phyloP scores from a whole-genome alignment of 2,113 vertebrate species.

The Tetrax tetrax region DNA sequence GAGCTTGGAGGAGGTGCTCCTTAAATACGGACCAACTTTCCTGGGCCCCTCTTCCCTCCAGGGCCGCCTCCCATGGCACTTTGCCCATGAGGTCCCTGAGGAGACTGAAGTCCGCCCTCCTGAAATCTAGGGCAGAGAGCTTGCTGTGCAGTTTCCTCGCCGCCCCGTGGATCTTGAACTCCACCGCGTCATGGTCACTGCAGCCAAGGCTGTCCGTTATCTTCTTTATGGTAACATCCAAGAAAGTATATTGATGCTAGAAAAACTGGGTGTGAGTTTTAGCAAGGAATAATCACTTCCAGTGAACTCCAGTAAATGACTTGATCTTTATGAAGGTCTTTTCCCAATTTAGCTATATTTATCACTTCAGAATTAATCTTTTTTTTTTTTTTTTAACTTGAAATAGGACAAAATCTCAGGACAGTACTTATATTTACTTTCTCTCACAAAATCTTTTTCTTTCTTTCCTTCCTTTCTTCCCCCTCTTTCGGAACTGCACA shows the following conservation, averaged over 20 bases:
- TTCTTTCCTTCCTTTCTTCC: rapidly evolving
- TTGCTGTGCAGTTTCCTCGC: too few relatives aligned
- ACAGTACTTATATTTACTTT: background rate
- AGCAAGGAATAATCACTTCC: background rate
- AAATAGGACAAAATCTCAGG: background rate
- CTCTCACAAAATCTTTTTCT: background rate
- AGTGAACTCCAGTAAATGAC: background rate
- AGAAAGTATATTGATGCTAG: background rate
- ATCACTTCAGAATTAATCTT: background rate
- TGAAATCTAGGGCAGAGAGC: too few relatives aligned
- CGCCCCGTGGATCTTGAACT: too few relatives aligned
- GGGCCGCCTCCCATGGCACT: too few relatives aligned
- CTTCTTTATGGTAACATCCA: background rate
- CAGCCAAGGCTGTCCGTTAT: too few relatives aligned
- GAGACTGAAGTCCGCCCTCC: too few relatives aligned
- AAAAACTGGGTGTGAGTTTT: background rate
- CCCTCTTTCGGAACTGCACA: background rate
- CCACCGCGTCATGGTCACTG: too few relatives aligned
- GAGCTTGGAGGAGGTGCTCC: too few relatives aligned
- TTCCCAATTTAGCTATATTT: background rate
- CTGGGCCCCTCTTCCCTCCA: too few relatives aligned
- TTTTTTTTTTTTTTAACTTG: background rate
- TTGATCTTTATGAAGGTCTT: background rate
- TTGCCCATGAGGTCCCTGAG: too few relatives aligned
- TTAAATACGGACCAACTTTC: too few relatives aligned